Percentiles rank a stretch among this genome's conserved stretches.
These are phyloP conservation scores for Mimas tiliae DNA, from an alignment of 2,888 invertebrate genomes.

Conservation along the genomic window DNA sequence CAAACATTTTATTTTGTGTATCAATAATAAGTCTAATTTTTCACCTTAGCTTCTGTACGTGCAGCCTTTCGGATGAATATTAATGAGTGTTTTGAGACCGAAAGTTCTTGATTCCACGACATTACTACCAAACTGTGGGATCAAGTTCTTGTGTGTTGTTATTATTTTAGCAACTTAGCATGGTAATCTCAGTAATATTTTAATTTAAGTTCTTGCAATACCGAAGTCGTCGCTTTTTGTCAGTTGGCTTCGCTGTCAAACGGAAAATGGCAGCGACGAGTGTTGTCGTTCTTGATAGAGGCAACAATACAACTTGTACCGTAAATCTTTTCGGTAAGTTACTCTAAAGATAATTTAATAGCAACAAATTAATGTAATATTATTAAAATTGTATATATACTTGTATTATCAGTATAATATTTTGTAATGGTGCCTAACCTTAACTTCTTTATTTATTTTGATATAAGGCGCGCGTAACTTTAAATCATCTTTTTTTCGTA, in stretches of 20 bases:
- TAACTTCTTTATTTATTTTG: conserved; percentile 67
- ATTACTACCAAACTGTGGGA: neutral
- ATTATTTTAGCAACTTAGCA: neutral
- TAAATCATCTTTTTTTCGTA: conserved; percentile 42
- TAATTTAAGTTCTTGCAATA: conserved; percentile 23
- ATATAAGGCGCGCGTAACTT: conserved; percentile 74
- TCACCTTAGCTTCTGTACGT: too few relatives aligned
- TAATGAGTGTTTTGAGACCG: too few relatives aligned
- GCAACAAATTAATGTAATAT: conserved; percentile 29
- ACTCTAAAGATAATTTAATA: conserved; percentile 38
- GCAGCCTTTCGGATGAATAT: too few relatives aligned
- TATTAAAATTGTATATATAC: conserved; percentile 25
- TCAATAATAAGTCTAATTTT: too few relatives aligned
- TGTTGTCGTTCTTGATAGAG: conserved; percentile 97
- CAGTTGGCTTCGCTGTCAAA: conserved; percentile 81
- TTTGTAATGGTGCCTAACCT: conserved; percentile 60
- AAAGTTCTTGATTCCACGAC: too few relatives aligned
- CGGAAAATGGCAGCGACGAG: conserved; percentile 93
- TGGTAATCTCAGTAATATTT: conserved; percentile 7
- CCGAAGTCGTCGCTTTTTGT: conserved; percentile 51
- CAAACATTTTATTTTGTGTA: too few relatives aligned
- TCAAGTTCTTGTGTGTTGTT: neutral
- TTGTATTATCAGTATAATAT: conserved; percentile 18
- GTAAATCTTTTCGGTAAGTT: conserved; percentile 97
- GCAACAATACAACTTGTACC: conserved; percentile 98